Base-by-base conservation (phyloP, 1,140 invertebrate genomes). In the Drosophila aff. region DNA sequence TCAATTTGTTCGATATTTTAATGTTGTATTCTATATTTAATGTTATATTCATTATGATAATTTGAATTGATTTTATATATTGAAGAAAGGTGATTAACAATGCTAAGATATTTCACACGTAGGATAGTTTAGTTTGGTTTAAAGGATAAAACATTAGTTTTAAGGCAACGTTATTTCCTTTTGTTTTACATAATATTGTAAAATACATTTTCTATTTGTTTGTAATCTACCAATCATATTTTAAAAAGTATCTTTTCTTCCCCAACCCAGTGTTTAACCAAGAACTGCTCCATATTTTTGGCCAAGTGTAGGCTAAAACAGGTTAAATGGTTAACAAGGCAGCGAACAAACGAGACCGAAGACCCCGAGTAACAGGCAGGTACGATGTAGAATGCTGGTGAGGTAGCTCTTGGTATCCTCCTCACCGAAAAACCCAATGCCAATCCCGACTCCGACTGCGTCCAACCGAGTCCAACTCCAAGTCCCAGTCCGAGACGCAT, bases 311-410 rank as follows among this genome's bases (percentile, higher is more conserved):
- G 38, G 38, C 46, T 47, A 61, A 74, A 87, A 89, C 83, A 89
- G 76, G 76, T 79, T 79, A 78, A 83, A 77, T 78, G 83, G 77
- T 87, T 84, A 89, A 87, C 84, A 84, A 87, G 83, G 64, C 84
- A 69, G 62, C 59, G 71, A 74, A 74, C 71, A 74, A 74, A 74
- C 71, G 68, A 74, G 71, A 74, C 55, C 71, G 55, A 74, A 61
- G 71, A 47, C 31, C 69, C 67, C 55, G 43, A 21, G 15, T 68
- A 47, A 68, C 64, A 71, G 57, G 60, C 78, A 81, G 78, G 71
- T 80, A 75, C 69, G 61, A 46, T 15, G 44, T 64, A 31, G 65
- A 40, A 31, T 50, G 49, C 44, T 41, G 52, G 53, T 28, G 43
- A 40, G 69, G 46, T 61, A 60, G 67, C 68, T 57, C 36, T 40